phyloP scores from a whole-genome alignment of 1,140 invertebrate species.

The Anastrepha ludens region DNA sequence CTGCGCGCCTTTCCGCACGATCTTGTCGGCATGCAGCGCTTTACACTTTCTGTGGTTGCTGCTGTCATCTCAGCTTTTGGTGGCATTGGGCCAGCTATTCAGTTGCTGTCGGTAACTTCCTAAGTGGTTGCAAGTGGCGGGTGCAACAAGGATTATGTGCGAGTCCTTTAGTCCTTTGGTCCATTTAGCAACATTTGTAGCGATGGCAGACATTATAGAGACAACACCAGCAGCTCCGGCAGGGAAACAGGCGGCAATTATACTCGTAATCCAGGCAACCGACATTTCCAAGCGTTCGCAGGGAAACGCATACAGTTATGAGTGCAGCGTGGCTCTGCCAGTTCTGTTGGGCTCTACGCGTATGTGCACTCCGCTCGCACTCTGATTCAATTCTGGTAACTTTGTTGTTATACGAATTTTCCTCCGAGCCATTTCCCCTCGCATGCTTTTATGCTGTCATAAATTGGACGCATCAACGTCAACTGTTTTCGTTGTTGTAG shows the following conservation, averaged over 20 bases:
- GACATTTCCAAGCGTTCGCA: background rate
- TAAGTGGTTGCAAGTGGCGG: background rate
- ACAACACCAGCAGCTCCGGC: background rate
- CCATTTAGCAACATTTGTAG: background rate
- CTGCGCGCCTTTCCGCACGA: background rate
- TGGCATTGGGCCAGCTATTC: background rate
- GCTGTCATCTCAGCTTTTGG: background rate
- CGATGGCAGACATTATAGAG: background rate
- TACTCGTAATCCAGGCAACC: background rate
- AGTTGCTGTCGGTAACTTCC: background rate
- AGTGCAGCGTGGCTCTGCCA: too few species aligned
- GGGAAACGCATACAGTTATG: background rate
- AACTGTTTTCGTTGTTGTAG: too few species aligned
- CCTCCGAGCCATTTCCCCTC: too few species aligned
- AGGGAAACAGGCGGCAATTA: background rate
- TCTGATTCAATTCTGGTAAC: too few species aligned
- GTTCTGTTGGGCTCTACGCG: too few species aligned
- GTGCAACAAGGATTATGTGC: background rate
- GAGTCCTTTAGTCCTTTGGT: background rate
- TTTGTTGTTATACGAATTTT: too few species aligned
- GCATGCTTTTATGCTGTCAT: too few species aligned
- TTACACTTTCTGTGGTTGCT: background rate
- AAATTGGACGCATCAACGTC: too few species aligned
- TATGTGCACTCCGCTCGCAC: too few species aligned
- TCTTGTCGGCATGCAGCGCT: background rate